Percentiles rank a stretch among this genome's conserved stretches.
Evolutionary conservation across 2,888 invertebrate genomes (phyloP).

Genomic region (Bombylius major): DNA sequence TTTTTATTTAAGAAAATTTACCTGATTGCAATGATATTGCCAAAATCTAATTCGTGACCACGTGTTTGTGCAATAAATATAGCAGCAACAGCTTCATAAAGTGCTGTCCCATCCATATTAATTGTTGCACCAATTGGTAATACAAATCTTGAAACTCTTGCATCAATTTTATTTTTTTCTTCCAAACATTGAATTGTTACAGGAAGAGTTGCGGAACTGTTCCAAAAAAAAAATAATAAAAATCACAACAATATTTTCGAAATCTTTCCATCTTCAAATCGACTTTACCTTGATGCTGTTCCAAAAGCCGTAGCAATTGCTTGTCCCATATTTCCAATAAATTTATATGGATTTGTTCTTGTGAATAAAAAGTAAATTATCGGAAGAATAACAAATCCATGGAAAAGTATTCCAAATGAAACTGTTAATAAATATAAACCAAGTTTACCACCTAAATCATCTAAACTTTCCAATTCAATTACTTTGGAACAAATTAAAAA

Average conservation of each 20-base stretch:
- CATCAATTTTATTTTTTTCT: constrained; percentile 34
- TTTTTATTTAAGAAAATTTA: constrained; percentile 20
- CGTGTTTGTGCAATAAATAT: constrained; percentile 70
- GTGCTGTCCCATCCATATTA: constrained; percentile 71
- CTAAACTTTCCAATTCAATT: constrained; percentile 50
- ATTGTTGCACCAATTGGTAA: constrained; percentile 72
- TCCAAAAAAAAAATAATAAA: background rate
- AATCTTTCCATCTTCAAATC: background rate
- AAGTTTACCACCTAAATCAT: constrained; percentile 48
- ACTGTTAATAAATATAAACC: constrained; percentile 63
- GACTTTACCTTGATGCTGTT: constrained; percentile 55
- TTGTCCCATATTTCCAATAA: constrained; percentile 46
- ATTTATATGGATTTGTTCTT: constrained; percentile 47
- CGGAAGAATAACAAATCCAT: constrained; percentile 57
- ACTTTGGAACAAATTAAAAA: constrained; percentile 53
- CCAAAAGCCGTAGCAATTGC: constrained; percentile 63
- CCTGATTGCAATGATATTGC: constrained; percentile 60
- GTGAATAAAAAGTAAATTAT: constrained; percentile 48
- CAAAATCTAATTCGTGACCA: constrained; percentile 47
- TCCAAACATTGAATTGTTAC: constrained; percentile 57
- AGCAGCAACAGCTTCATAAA: constrained; percentile 74
- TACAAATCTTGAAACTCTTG: constrained; percentile 60
- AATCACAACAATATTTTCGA: background rate
- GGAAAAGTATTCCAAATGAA: constrained; percentile 49
- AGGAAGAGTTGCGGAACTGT: constrained; percentile 54